Evolutionary conservation across 2,888 invertebrate species (phyloP), one percentile per base, ranked within the genome.

Genomic region (Lamproptera curius): DNA sequence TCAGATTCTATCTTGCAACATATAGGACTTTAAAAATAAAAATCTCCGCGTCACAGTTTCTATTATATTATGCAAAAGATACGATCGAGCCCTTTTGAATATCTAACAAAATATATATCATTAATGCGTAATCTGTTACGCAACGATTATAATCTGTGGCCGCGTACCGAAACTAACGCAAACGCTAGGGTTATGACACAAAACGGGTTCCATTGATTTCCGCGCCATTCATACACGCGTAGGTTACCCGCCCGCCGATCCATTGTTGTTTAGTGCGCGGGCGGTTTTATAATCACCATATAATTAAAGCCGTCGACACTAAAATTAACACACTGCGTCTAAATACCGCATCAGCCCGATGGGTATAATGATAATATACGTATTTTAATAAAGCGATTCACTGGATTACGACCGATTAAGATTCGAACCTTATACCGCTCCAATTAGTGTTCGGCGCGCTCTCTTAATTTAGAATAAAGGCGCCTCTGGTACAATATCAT

Each of bases 231-330:
- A 50, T 23, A 45, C 28, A 15, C 11, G 51, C 47, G 53, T 51
- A 50, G 50, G 48, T 45, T 38, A 37, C 16, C 40, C 46, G 43
- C 50, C 50, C 35, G 40, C 44, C 15, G 23, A 16, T 11, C 42
- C 35, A 49, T 54, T 54, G 51, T 49, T 38, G 41, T 37, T 39
- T 9, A 49, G 23, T 36, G 51, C 38, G 53, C 51, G 51, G 51
- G 51, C 16, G 49, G 41, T 42, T 38, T 43, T 46, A 52, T 42
- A 52, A 48, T 38, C 46, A 46, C 28, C 37, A 11, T 34, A 41
- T 33, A 50, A 44, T 49, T 49, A 43, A 17, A 35, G 15, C 13
- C 39, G 15, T 20, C 39, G 17, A 44, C 44, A 50, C 44, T 43
- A 35, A 50, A 36, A 50, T 50, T 40, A 50, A 37, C 50, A 50